Base-by-base conservation (phyloP, 2,888 invertebrate genomes). In the Apeira syringaria region DNA sequence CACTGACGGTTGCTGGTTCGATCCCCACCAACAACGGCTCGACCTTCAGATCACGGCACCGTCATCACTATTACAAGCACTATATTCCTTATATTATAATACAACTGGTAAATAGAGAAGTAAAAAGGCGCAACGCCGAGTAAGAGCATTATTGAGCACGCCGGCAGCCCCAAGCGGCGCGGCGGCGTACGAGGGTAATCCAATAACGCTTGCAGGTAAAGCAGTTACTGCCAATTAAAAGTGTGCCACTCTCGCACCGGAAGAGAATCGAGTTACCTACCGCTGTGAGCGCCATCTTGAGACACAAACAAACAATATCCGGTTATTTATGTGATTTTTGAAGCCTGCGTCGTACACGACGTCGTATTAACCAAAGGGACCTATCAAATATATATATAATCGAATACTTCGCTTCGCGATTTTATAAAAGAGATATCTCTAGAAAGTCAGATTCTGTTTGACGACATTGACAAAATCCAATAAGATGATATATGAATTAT, bases 151-250 rank as follows among this genome's bases (percentile, higher is more conserved):
- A 68, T 74, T 74, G 72, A 61, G 64, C 64, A 67, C 62, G 70
- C 73, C 65, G 49, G 58, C 69, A 66, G 64, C 74, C 68, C 71
- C 64, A 59, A 70, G 69, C 72, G 67, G 70, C 74, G 68, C 70
- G 69, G 72, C 72, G 67, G 70, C 74, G 68, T 69, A 69, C 72
- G 68, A 64, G 67, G 32, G 80, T 86, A 86, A 88, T 80, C 83
- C 75, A 80, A 87, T 88, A 87, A 81, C 75, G 85, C 80, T 84
- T 80, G 85, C 83, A 85, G 80, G 79, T 79, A 84, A 87, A 79
- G 79, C 76, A 83, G 87, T 88, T 88, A 86, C 77, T 73, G 82
- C 77, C 87, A 88, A 87, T 87, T 89, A 89, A 87, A 88, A 87
- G 88, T 87, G 78, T 81, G 80, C 84, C 75, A 77, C 77, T 85